Percentiles rank a stretch among this genome's conserved stretches.
phyloP scores from a whole-genome alignment of 2,888 invertebrate genomes.

The Eristalis pertinax region DNA sequence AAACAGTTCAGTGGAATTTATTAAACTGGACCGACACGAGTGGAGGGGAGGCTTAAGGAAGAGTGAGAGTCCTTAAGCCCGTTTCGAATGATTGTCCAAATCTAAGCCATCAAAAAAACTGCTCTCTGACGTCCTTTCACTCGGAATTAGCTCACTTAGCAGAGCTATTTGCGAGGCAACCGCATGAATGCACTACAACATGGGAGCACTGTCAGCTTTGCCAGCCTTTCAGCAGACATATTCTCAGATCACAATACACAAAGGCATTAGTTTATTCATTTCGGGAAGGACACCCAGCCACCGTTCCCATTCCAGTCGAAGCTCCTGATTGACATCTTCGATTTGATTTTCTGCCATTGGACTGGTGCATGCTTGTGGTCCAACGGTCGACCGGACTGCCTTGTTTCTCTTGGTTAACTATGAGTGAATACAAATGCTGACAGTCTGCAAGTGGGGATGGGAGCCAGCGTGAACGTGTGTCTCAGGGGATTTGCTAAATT shows the following conservation, averaged over 20 bases:
- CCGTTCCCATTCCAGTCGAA: not conserved
- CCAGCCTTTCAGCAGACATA: conserved; percentile 20
- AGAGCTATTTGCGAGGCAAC: conserved; percentile 56
- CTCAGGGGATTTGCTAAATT: conserved; percentile 26
- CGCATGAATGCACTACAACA: conserved; percentile 48
- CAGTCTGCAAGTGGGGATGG: not conserved
- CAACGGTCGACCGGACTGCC: no score
- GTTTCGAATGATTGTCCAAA: no score
- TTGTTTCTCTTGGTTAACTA: no score
- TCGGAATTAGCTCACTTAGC: conserved; percentile 60
- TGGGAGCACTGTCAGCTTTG: conserved; percentile 23
- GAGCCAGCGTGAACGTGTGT: not conserved
- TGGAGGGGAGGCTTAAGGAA: no score
- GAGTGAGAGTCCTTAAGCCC: no score
- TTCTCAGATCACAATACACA: conserved; percentile 29
- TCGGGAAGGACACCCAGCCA: not conserved
- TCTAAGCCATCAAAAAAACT: not conserved
- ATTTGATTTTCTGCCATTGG: conserved; percentile 56
- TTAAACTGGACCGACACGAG: not conserved
- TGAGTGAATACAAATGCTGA: conserved; percentile 48
- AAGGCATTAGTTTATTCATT: conserved; percentile 40
- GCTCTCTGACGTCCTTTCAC: not conserved
- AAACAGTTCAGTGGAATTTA: not conserved
- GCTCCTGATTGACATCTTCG: conserved; percentile 64
- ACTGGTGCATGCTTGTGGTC: conserved; percentile 60